A percentile compares a stretch with the other conserved stretches of the same genome.
Conservation (phyloP, 35 echinoderm and acorn worm genomes). For the Heliocidaris erythrogramma region DNA sequence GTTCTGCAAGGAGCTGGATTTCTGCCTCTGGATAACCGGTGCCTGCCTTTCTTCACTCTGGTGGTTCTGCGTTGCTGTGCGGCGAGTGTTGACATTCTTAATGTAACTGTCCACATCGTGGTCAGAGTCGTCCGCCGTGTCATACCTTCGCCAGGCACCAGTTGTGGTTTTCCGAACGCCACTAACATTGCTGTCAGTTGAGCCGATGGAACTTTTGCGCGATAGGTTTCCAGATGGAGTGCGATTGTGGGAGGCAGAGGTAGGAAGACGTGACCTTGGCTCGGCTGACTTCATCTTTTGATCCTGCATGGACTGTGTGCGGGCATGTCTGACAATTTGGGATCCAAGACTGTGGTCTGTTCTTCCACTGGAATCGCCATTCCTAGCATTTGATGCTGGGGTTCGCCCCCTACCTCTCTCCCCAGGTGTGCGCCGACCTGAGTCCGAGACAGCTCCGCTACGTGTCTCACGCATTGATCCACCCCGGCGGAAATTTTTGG, state of each 20-base stretch:
- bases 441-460: conserved; percentile 17
- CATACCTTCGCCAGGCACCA: conserved; percentile 53
- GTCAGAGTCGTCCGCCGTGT: conserved; percentile 33
- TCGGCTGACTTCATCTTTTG: conserved; percentile 38
- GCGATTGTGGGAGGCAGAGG: conserved; percentile 6
- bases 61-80: neutral
- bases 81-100: conserved; percentile 42
- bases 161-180: conserved; percentile 34
- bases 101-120: conserved; percentile 62
- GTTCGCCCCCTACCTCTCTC: neutral
- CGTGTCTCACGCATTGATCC: conserved; percentile 46
- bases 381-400: neutral
- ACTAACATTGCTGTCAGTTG: conserved; percentile 29
- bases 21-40: conserved; percentile 38
- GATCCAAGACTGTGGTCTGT: conserved; percentile 56
- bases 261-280: conserved; percentile 51
- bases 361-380: conserved; percentile 33
- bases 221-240: conserved; percentile 36
- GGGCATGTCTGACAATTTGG: conserved; percentile 52
- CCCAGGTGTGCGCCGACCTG: conserved; percentile 34
- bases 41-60: conserved; percentile 38
- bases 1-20: conserved; percentile 50
- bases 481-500: conserved; percentile 51
- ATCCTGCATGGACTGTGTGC: conserved; percentile 57
- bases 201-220: conserved; percentile 57